Evolutionary conservation across 2,888 invertebrate genomes (phyloP).

Genomic region (Drosophila mercatorum): DNA sequence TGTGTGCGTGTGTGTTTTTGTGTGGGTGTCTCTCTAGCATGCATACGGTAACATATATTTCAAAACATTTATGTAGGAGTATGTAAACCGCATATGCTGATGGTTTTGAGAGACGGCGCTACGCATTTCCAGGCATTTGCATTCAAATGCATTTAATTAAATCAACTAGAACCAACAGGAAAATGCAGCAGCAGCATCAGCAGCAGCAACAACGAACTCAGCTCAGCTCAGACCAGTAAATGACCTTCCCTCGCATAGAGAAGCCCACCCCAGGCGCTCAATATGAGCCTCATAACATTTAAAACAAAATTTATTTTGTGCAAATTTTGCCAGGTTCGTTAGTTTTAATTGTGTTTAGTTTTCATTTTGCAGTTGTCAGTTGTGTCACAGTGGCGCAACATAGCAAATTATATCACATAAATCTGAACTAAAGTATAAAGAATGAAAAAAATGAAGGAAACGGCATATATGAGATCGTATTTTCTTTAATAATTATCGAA

Average conservation of each 20-base stretch:
- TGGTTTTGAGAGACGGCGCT: constrained; percentile 56
- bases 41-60: constrained; percentile 37
- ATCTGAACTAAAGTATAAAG: background rate
- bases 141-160: constrained; percentile 82
- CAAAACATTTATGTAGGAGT: constrained; percentile 56
- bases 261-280: constrained; percentile 16
- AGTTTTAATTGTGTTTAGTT: constrained; percentile 80
- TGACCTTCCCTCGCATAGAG: constrained; percentile 33
- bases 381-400: constrained; percentile 29
- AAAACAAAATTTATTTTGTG: constrained; percentile 78
- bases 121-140: constrained; percentile 71
- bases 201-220: constrained; percentile 30
- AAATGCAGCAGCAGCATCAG: constrained; percentile 58
- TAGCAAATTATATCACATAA: background rate
- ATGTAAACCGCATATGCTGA: constrained; percentile 65
- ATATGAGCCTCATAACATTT: constrained; percentile 73
- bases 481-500: background rate
- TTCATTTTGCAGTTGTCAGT: constrained; percentile 56
- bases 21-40: background rate
- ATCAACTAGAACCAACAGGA: constrained; percentile 77
- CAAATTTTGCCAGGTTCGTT: constrained; percentile 80
- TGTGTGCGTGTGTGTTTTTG: constrained; percentile 2
- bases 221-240: constrained; percentile 26
- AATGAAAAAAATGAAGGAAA: no score
- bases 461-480: background rate